phyloP scores from a whole-genome alignment of 2,113 vertebrate species.

The Notarius quadriscutis region DNA sequence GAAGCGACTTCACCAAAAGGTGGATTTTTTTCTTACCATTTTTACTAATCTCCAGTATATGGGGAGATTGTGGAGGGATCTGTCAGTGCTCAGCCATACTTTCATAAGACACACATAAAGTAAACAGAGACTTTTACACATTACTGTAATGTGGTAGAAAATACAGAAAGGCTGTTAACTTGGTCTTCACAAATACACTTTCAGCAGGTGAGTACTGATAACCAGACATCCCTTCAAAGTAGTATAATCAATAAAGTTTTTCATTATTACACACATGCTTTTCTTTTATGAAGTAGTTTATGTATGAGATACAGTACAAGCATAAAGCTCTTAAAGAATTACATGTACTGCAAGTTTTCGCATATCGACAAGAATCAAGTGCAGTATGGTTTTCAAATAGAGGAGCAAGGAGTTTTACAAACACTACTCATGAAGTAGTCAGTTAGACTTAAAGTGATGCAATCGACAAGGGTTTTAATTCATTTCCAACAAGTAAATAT shows the following conservation, averaged over 20 bases:
- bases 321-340: neutral
- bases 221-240: neutral
- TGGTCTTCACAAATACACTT: neutral
- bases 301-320: neutral
- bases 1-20: too few species aligned
- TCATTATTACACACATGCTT: neutral
- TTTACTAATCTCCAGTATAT: too few species aligned
- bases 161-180: neutral
- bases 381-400: neutral
- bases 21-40: too few species aligned
- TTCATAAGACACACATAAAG: neutral
- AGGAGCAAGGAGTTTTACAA: neutral
- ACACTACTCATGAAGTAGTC: neutral
- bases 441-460: neutral
- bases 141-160: neutral
- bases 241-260: neutral
- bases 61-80: too few species aligned
- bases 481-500: neutral
- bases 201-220: neutral
- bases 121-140: neutral
- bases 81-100: neutral
- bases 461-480: neutral
- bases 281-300: neutral
- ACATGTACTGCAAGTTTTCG: neutral
- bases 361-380: neutral